Conservation (phyloP, 2,797 vertebrate genomes). For the Potorous gilbertii region DNA sequence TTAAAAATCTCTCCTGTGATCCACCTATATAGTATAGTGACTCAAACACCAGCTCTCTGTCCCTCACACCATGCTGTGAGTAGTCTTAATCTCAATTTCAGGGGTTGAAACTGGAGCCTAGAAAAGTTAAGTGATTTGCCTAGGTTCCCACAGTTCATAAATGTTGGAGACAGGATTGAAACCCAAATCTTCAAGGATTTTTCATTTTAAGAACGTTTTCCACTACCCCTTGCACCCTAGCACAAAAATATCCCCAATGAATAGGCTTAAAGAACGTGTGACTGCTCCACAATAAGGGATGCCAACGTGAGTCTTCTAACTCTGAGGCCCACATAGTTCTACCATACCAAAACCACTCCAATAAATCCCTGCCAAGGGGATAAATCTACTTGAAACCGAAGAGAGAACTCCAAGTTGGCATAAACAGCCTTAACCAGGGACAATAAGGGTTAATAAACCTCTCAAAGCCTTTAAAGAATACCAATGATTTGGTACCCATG, state of each 20-base stretch:
- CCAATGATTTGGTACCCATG: background rate
- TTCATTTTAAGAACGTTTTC: no score
- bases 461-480: background rate
- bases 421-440: background rate
- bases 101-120: no score
- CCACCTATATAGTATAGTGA: background rate
- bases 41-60: no score
- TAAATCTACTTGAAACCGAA: background rate
- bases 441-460: background rate
- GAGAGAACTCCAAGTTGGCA: background rate
- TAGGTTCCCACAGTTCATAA: no score
- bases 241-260: no score
- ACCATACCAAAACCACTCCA: background rate
- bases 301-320: background rate
- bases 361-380: background rate
- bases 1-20: background rate
- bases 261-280: background rate
- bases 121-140: no score
- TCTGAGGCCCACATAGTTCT: background rate
- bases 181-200: no score
- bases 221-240: no score
- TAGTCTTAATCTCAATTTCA: no score
- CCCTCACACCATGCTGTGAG: no score
- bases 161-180: no score
- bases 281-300: background rate